Evolutionary conservation across 2,113 vertebrate genomes (phyloP).

Genomic region (Platysternon megacephalum): DNA sequence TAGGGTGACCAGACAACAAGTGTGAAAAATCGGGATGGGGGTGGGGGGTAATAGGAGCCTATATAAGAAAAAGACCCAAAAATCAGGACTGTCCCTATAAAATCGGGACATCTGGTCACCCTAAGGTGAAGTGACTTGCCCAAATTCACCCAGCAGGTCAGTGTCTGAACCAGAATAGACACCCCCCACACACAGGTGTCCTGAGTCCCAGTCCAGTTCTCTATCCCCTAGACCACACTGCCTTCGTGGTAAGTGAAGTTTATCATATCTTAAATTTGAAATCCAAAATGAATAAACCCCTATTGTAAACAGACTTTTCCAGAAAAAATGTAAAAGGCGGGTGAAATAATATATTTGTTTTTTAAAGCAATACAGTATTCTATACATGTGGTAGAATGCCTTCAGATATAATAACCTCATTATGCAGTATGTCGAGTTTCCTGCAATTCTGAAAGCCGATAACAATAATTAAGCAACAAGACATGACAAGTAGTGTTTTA

Average conservation of each 20-base stretch:
- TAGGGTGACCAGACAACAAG: too few relatives aligned
- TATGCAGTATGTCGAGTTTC: conserved; percentile 25
- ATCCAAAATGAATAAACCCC: neutral
- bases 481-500: conserved; percentile 38
- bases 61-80: too few relatives aligned
- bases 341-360: neutral
- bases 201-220: neutral
- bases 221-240: neutral
- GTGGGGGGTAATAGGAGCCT: too few relatives aligned
- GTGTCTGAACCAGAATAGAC: neutral
- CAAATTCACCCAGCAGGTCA: neutral
- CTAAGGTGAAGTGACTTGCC: neutral
- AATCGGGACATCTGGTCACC: too few relatives aligned
- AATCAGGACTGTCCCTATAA: too few relatives aligned
- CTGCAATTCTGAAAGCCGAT: conserved; percentile 44
- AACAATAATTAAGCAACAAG: conserved; percentile 54
- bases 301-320: neutral
- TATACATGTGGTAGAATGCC: neutral
- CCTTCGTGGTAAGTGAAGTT: neutral
- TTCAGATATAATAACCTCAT: neutral
- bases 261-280: neutral
- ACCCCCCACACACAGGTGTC: neutral
- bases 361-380: neutral
- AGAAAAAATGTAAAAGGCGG: neutral
- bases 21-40: too few relatives aligned